A percentile compares a stretch with the other conserved stretches of the same genome.
These are phyloP conservation scores for Acanthosepion lycidas DNA, from an alignment of 2,888 invertebrate genomes.

Conservation along the genomic window DNA sequence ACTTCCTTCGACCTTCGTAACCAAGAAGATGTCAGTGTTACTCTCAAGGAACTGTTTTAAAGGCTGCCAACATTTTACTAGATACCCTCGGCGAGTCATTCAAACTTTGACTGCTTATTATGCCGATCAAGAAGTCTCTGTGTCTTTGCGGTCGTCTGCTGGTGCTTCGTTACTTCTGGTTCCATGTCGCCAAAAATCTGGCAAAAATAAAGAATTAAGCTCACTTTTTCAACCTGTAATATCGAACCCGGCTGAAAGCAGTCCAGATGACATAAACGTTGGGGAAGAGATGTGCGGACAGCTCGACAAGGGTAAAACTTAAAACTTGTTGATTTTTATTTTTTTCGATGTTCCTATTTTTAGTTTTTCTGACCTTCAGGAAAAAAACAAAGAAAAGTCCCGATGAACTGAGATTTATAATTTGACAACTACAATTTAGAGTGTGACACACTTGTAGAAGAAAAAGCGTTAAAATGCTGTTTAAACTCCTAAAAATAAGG, in stretches of 20 bases:
- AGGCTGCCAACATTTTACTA: neutral
- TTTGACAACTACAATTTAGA: no score
- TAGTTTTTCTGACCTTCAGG: neutral
- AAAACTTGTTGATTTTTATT: neutral
- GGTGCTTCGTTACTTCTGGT: neutral
- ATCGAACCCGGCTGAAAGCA: constrained; percentile 55
- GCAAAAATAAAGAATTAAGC: constrained; percentile 53
- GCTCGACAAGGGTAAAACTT: constrained; percentile 80
- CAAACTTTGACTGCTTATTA: neutral
- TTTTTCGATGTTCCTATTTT: neutral
- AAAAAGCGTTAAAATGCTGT: no score
- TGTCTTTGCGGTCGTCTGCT: neutral
- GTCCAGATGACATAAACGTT: constrained; percentile 82
- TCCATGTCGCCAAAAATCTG: constrained; percentile 38
- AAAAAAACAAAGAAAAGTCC: neutral
- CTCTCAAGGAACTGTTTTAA: neutral
- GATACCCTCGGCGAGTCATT: neutral
- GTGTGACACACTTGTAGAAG: no score
- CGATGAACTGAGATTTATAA: neutral
- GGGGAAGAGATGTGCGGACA: constrained; percentile 90
- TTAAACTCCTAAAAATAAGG: no score
- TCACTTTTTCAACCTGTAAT: constrained; percentile 62
- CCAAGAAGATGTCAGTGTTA: neutral
- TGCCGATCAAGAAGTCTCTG: neutral
- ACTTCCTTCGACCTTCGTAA: neutral